Base-by-base conservation (phyloP, 2,888 invertebrate genomes). In the Brenthis daphne region DNA sequence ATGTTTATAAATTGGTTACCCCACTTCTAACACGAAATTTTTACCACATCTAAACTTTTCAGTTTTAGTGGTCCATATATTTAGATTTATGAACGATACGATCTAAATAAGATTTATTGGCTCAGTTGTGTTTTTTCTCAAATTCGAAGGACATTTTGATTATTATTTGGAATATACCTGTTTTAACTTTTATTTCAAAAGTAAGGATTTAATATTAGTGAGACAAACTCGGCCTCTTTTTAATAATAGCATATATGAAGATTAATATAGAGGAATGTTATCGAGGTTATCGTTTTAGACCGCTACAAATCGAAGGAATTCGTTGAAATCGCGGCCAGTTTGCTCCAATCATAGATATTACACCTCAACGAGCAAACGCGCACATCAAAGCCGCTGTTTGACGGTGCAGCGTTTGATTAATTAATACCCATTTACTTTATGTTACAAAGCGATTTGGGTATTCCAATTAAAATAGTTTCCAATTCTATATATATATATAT, bases 321-420 rank as follows among this genome's bases (percentile, higher is more conserved):
- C 43, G 11, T 43, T 16, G 37, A 43, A 43, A 2, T 11, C 37
- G 37, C 37, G 37, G 37, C 11, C 37, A 43, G 37, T 43, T 43
- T 43, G 37, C 37, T 16, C 33, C 48, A 50, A 33, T 33, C 24
- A 33, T 60, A 60, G 29, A 48, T 33, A 29, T 33, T 50, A 50
- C 60, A 60, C 16, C 50, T 50, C 50, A 60, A 16, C 12, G 60
- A 60, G 29, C 73, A 66, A 72, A 71, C 74, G 73, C 67, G 76
- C 68, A 74, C 74, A 74, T 76, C 75, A 77, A 77, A 74, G 75
- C 73, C 66, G 61, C 50, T 58, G 70, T 69, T 72, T 68, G 76
- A 64, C 68, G 65, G 70, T 54, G 72, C 75, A 72, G 68, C 75
- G 79, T 80, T 82, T 80, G 81, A 82, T 82, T 82, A 82, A 83